These are phyloP conservation scores for Thymelicus acteon DNA, from an alignment of 2,888 invertebrate genomes.

Conservation along the genomic window DNA sequence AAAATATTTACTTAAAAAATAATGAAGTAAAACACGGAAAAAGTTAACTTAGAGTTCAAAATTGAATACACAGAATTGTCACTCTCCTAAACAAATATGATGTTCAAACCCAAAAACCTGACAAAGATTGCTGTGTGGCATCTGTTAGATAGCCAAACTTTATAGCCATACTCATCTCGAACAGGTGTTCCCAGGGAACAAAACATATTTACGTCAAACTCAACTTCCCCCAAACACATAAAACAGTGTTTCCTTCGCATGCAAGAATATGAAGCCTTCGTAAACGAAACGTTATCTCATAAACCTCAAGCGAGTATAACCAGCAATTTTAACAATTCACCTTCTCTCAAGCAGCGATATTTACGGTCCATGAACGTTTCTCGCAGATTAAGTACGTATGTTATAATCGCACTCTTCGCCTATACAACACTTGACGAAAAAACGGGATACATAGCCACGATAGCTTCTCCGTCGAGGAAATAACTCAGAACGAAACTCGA, in stretches of 20 bases:
- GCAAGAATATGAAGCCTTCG: constrained; percentile 17
- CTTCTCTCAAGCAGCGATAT: constrained; percentile 41
- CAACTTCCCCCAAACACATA: constrained; percentile 20
- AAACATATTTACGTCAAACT: constrained; percentile 26
- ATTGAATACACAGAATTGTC: background rate
- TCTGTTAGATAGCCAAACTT: constrained; percentile 6
- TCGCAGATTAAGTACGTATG: constrained; percentile 48
- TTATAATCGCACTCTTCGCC: constrained; percentile 43
- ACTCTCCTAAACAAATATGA: background rate
- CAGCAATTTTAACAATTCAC: constrained; percentile 38
- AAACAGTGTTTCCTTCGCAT: constrained; percentile 10
- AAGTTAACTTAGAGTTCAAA: too few species aligned
- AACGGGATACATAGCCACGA: constrained; percentile 55
- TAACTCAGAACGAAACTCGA: constrained; percentile 42
- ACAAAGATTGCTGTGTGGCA: background rate
- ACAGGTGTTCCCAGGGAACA: constrained; percentile 13
- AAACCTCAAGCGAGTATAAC: constrained; percentile 33
- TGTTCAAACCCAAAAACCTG: constrained; percentile 2
- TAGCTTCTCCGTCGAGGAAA: constrained; percentile 28
- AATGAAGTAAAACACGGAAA: too few species aligned
- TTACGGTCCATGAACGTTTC: constrained; percentile 45
- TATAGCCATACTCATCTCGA: constrained; percentile 8
- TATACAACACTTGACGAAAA: constrained; percentile 48
- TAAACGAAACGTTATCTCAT: constrained; percentile 18
- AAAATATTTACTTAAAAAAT: too few species aligned